phyloP scores from a whole-genome alignment of 2,888 invertebrate species.

The Ditula angustiorana region DNA sequence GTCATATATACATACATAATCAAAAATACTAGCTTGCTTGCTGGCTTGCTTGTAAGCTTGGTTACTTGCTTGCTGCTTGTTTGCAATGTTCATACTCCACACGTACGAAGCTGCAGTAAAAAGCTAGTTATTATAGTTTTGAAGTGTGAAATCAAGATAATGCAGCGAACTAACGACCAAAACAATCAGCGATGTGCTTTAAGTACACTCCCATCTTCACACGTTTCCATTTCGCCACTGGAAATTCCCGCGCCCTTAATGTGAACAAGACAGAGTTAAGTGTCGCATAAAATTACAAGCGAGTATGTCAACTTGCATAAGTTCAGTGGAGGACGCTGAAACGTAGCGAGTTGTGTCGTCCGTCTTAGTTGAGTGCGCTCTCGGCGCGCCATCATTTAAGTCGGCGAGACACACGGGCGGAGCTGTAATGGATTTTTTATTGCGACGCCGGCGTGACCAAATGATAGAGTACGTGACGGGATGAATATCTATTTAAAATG shows the following conservation, averaged over 20 bases:
- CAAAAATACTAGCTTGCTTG: too few species aligned
- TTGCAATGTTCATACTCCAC: too few species aligned
- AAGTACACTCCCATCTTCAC: constrained; percentile 1
- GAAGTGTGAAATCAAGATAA: too few species aligned
- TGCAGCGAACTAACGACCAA: too few species aligned
- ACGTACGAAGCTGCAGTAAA: too few species aligned
- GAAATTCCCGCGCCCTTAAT: constrained; percentile 26
- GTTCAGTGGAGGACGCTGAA: constrained; percentile 48
- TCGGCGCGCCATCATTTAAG: constrained; percentile 49
- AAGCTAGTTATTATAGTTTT: too few species aligned
- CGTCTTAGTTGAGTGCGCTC: constrained; percentile 46
- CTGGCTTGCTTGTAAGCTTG: too few species aligned
- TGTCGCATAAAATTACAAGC: constrained; percentile 50
- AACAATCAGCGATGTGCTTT: background rate
- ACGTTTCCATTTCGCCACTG: constrained; percentile 17
- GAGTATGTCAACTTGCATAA: constrained; percentile 55
- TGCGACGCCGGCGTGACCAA: constrained; percentile 7
- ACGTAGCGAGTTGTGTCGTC: constrained; percentile 48
- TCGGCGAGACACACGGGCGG: constrained; percentile 44
- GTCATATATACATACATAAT: too few species aligned
- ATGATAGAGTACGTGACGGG: constrained; percentile 13
- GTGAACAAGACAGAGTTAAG: constrained; percentile 43
- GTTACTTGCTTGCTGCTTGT: too few species aligned
- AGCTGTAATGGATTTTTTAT: constrained; percentile 22
- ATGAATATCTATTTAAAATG: background rate